phyloP scores from a whole-genome alignment of 2,797 vertebrate genomes.

The Steatocranus sp. region DNA sequence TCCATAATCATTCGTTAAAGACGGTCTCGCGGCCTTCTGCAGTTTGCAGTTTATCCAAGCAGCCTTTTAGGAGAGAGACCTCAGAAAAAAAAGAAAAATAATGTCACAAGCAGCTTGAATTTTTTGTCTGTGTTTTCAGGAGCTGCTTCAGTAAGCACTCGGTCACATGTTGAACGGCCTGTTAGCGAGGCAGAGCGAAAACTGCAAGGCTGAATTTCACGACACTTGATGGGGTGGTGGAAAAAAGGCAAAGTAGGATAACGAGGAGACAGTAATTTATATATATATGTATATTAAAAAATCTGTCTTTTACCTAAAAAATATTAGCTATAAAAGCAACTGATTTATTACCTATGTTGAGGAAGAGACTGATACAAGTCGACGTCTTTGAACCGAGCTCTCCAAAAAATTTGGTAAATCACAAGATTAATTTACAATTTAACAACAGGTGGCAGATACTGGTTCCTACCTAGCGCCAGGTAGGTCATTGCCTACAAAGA shows the following conservation, averaged over 20 bases:
- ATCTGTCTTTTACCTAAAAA: not conserved
- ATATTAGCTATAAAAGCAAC: not conserved
- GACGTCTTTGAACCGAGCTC: not conserved
- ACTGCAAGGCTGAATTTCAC: not conserved
- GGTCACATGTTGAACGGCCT: not conserved
- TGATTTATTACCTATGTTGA: not conserved
- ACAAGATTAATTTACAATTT: not conserved
- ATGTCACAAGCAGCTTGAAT: not conserved
- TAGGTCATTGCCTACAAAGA: not conserved
- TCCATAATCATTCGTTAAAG: conserved; percentile 41
- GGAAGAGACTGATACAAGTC: not conserved
- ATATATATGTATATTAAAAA: not conserved
- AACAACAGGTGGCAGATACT: not conserved
- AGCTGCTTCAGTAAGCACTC: not conserved
- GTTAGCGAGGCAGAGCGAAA: not conserved
- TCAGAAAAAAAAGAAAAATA: not conserved
- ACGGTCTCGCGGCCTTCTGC: not conserved
- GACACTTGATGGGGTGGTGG: not conserved
- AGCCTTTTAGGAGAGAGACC: not conserved
- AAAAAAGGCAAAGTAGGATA: not conserved
- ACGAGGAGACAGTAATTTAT: not conserved
- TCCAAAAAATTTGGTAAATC: not conserved
- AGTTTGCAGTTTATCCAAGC: not conserved
- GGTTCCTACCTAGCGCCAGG: not conserved
- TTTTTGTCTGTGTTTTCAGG: not conserved